Evolutionary conservation across 2,797 vertebrate species (phyloP), one percentile per base, ranked within the genome.

Genomic region (Lutjanus argentimaculatus): DNA sequence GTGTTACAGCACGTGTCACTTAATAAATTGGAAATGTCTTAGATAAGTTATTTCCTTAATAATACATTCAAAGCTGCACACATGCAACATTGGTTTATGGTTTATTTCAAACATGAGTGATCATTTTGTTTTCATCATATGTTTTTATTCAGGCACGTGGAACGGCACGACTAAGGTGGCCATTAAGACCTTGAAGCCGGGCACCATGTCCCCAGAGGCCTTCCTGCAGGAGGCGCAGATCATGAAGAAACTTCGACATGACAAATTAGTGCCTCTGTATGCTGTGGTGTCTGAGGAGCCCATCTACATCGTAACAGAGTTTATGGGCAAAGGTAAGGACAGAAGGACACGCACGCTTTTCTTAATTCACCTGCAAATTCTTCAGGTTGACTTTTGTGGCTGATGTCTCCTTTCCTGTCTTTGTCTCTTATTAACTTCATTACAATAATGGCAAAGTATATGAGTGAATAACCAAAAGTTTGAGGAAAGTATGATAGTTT

Each of bases 141-240:
- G n/a, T 22, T 55, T 83, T 69, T 55, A 7, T 77, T 22, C 84
- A 99, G 98, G 98, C 92, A 99, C 97, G 0, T 99, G 98, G 98
- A 99, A 99, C 64, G 98, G 98, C 92, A 99, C 98, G 7, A 99
- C 98, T 55, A 99, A 99, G 93, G 98, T 99, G 90, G 98, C 98
- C 0, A 99, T 99, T 85, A 99, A 99, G 96, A 99, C 98, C 75
- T 95, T 99, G 79, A 99, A 99, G 84, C 97, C 97, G 6, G 98
- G 98, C 87, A 99, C 98, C 88, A 99, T 99, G 98, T 99, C 99
- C 79, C 98, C 98, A 21, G 98, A 99, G 89, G 98, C 98, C 42
- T 99, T 99, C 94, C 95, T 99, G 82, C 98, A 99, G 87, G 98
- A 99, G 91, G 98, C 98, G 65, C 98, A 99, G 92, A 98, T 99